Conservation (phyloP, 1,140 invertebrate species). For the Musca domestica region DNA sequence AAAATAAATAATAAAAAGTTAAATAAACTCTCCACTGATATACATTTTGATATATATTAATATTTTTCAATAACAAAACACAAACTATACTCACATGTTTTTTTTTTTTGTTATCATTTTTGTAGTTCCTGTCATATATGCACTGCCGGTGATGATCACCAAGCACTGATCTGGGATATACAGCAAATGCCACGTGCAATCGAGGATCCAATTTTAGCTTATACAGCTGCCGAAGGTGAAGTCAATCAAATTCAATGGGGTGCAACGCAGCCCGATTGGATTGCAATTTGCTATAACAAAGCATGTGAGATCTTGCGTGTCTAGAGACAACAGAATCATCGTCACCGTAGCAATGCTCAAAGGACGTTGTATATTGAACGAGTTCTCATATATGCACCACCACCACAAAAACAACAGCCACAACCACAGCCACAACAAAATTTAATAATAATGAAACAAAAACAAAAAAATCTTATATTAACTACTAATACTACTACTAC, state of each 20-base stretch:
- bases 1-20: too few relatives aligned
- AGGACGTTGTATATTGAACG: constrained; percentile 10
- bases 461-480: constrained; percentile 12
- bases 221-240: constrained; percentile 96
- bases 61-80: too few relatives aligned
- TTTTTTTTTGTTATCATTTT: constrained; percentile 60
- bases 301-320: constrained; percentile 96
- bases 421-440: constrained; percentile 24
- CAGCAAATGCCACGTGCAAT: constrained; percentile 99
- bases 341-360: constrained; percentile 8
- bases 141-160: constrained; percentile 97
- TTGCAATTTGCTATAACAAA: constrained; percentile 98
- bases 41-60: too few relatives aligned
- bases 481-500: neutral
- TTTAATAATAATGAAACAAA: constrained; percentile 20
- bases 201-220: constrained; percentile 98
- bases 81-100: neutral
- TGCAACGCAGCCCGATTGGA: constrained; percentile 99
- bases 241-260: constrained; percentile 99
- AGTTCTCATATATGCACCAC: constrained; percentile 15
- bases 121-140: constrained; percentile 93
- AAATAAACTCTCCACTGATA: too few relatives aligned
- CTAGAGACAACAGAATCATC: constrained; percentile 56
- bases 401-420: constrained; percentile 2
- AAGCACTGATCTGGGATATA: constrained; percentile 99